These are phyloP conservation scores for Epirrita christyi DNA, from an alignment of 2,888 invertebrate species.

Conservation along the genomic window DNA sequence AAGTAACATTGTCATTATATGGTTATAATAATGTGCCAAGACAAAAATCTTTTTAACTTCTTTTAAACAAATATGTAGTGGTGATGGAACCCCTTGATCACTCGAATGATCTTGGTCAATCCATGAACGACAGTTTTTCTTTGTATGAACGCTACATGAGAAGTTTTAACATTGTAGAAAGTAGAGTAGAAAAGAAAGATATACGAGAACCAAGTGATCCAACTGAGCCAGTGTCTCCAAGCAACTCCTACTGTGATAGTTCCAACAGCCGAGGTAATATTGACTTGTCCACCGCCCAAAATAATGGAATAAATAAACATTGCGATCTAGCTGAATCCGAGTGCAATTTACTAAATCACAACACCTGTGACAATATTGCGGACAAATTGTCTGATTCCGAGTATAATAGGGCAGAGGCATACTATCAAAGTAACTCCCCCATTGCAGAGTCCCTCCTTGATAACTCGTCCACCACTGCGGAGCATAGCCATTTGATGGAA, in stretches of 20 bases:
- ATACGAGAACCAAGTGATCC: constrained; percentile 44
- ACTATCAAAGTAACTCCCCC: constrained; percentile 61
- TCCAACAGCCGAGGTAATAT: constrained; percentile 67
- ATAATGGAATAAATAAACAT: constrained; percentile 59
- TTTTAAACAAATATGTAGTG: constrained; percentile 51
- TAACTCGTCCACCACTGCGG: constrained; percentile 62
- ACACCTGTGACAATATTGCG: constrained; percentile 48
- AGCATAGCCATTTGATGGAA: constrained; percentile 63
- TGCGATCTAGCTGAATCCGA: constrained; percentile 52
- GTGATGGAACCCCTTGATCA: constrained; percentile 80
- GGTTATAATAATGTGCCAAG: background rate
- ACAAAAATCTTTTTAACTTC: background rate
- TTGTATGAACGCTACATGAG: constrained; percentile 77
- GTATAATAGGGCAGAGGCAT: constrained; percentile 51
- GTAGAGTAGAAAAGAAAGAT: constrained; percentile 52
- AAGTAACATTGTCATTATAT: too few species aligned
- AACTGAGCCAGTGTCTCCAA: constrained; percentile 49
- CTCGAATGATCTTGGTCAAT: constrained; percentile 77
- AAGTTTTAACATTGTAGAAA: constrained; percentile 75
- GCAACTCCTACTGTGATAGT: constrained; percentile 56
- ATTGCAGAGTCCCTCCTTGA: constrained; percentile 56
- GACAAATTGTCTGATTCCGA: constrained; percentile 61
- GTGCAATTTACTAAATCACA: constrained; percentile 51
- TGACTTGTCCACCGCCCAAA: constrained; percentile 62
- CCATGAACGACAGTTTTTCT: constrained; percentile 78